Conservation (phyloP, 2,797 vertebrate genomes). For the Coluber constrictor region DNA sequence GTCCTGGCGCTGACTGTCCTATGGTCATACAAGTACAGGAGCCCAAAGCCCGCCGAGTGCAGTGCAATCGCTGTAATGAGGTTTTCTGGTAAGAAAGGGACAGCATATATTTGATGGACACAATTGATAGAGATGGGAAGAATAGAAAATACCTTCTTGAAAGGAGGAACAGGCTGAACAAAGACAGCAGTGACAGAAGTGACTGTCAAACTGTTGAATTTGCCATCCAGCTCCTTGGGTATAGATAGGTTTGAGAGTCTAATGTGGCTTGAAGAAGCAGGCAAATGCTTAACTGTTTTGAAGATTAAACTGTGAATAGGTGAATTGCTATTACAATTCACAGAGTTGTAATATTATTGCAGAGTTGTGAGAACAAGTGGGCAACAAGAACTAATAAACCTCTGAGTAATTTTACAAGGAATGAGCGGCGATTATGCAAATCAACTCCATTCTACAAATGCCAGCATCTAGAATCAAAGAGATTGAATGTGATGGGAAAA, state of each 20-base stretch:
- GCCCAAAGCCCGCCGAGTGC: constrained; percentile 92
- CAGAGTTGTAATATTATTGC: not conserved
- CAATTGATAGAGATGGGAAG: not conserved
- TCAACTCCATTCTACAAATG: not conserved
- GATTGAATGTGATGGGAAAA: not conserved
- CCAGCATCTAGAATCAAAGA: not conserved
- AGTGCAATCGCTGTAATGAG: constrained; percentile 94
- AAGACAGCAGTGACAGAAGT: not conserved
- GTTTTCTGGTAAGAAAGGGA: constrained; percentile 90
- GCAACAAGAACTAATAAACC: not conserved
- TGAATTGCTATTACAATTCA: not conserved
- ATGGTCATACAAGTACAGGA: constrained; percentile 98
- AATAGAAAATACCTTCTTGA: not conserved
- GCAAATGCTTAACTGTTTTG: not conserved
- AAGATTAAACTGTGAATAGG: not conserved
- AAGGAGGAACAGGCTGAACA: not conserved
- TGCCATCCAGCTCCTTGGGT: not conserved
- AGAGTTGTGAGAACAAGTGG: not conserved
- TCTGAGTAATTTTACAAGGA: not conserved
- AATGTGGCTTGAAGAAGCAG: not conserved
- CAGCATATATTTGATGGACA: constrained; percentile 26
- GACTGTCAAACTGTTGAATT: not conserved
- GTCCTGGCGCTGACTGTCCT: constrained; percentile 96
- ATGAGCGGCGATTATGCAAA: not conserved
- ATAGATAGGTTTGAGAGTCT: not conserved